Evolutionary conservation across 2,888 invertebrate species (phyloP), one percentile per base, ranked within the genome.

Genomic region (Agonopterix arenella): DNA sequence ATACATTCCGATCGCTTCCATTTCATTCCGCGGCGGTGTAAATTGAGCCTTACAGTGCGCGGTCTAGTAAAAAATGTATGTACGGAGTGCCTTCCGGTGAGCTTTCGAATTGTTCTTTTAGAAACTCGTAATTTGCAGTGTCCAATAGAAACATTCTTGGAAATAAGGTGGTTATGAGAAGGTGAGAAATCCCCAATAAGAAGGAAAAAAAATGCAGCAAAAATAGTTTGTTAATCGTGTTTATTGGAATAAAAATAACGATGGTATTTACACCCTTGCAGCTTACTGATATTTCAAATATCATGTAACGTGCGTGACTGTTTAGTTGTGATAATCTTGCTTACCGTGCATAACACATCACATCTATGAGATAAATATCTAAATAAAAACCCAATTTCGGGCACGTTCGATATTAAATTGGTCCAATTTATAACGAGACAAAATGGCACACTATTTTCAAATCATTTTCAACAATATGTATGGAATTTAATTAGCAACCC

Each of bases 221-320:
- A 18, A n/a, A 40, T 40, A 8, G 42, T 55, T 56, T 55, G 57
- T 53, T 58, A 62, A 50, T 52, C 47, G 49, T 49, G 45, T 62
- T 60, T 62, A 62, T 58, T 64, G 46, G 45, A 56, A 57, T 56
- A 52, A 56, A 61, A 64, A 61, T 64, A 67, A 62, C 57, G 59
- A 67, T 65, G 59, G 60, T 68, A 68, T 69, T 66, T 68, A 73
- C 11, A 11, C n/a, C 1, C n/a, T 40, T 40, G n/a, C 68, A 48
- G 48, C 16, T 45, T n/a, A 44, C 36, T 47, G 45, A 49, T 46
- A 52, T 46, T 46, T 44, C 40, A 40, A 4, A n/a, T n/a, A n/a
- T 3, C 9, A 40, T n/a, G 40, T n/a, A n/a, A n/a, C n/a, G n/a
- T n/a, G n/a, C n/a, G n/a, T n/a, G n/a, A 38, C 38, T 10, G n/a